phyloP scores from a whole-genome alignment of 1,140 invertebrate genomes.

The Procambarus virginalis region DNA sequence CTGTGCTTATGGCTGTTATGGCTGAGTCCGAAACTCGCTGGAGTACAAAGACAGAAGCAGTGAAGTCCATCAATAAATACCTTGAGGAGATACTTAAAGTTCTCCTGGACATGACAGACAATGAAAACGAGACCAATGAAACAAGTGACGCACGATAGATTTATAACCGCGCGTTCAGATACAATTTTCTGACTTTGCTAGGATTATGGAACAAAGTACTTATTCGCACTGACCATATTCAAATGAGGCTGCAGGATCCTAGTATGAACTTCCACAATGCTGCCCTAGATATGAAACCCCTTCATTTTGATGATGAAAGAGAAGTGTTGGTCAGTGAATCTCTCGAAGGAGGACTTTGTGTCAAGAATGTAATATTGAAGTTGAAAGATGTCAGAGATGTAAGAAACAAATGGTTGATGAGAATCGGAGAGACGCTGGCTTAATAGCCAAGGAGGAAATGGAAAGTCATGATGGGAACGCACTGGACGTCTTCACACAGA shows the following conservation, averaged over 20 bases:
- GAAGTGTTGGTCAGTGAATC: slow-evolving; percentile 23
- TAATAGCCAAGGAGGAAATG: slow-evolving; percentile 29
- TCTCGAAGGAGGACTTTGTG: background rate
- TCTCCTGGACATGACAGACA: slow-evolving; percentile 1
- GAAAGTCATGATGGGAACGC: slow-evolving; percentile 15
- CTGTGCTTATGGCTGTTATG: slow-evolving; percentile 3
- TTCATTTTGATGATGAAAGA: slow-evolving; percentile 8
- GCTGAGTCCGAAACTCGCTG: background rate
- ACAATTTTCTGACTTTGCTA: slow-evolving; percentile 4
- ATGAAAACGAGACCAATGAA: slow-evolving; percentile 1
- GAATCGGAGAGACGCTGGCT: slow-evolving; percentile 18
- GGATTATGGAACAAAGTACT: background rate
- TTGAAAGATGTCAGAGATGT: slow-evolving; percentile 15
- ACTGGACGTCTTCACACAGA: slow-evolving; percentile 7
- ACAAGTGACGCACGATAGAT: background rate
- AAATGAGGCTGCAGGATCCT: slow-evolving; percentile 1
- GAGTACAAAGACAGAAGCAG: slow-evolving; percentile 16
- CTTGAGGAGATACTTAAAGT: background rate
- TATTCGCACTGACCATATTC: slow-evolving; percentile 6
- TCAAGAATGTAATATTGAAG: slow-evolving; percentile 33
- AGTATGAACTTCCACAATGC: slow-evolving; percentile 8
- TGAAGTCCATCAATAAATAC: slow-evolving; percentile 6
- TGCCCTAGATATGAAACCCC: background rate
- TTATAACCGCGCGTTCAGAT: background rate
- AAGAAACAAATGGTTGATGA: slow-evolving; percentile 33